A percentile compares a stretch with the other conserved stretches of the same genome.
These are phyloP conservation scores for Macrosiphum euphorbiae DNA, from an alignment of 2,888 invertebrate species.

Conservation along the genomic window DNA sequence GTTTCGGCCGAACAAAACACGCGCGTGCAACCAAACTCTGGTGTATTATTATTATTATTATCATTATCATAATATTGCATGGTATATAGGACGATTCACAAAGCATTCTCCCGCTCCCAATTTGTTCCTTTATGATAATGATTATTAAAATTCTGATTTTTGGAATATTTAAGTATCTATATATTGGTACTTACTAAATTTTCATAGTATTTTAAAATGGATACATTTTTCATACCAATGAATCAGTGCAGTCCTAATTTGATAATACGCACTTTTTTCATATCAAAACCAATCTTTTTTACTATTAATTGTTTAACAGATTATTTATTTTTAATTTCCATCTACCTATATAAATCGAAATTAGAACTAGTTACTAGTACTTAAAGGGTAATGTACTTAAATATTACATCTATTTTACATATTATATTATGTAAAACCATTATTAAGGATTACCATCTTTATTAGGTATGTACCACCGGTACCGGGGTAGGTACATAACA, in stretches of 20 bases:
- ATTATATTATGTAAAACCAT: too few relatives aligned
- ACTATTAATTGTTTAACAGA: neutral
- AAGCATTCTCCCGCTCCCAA: neutral
- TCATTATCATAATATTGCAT: too few relatives aligned
- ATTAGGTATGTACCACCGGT: too few relatives aligned
- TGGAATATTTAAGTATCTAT: neutral
- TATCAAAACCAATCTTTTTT: neutral
- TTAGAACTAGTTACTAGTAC: neutral
- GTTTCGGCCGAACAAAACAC: slow-evolving; percentile 26
- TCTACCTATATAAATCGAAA: neutral
- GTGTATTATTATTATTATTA: neutral
- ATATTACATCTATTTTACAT: too few relatives aligned
- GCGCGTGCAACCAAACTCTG: neutral
- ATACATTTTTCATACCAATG: neutral
- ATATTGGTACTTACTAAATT: neutral
- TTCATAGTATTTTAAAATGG: neutral
- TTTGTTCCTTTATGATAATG: neutral
- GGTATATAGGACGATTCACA: neutral
- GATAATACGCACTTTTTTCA: neutral
- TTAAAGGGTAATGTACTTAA: too few relatives aligned
- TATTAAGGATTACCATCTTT: too few relatives aligned
- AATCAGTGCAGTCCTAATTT: neutral
- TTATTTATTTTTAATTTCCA: neutral
- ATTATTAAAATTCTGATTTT: neutral
- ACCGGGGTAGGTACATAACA: too few relatives aligned